Evolutionary conservation across 1,140 invertebrate species (phyloP).

Genomic region (Schlechtendalia chinensis): DNA sequence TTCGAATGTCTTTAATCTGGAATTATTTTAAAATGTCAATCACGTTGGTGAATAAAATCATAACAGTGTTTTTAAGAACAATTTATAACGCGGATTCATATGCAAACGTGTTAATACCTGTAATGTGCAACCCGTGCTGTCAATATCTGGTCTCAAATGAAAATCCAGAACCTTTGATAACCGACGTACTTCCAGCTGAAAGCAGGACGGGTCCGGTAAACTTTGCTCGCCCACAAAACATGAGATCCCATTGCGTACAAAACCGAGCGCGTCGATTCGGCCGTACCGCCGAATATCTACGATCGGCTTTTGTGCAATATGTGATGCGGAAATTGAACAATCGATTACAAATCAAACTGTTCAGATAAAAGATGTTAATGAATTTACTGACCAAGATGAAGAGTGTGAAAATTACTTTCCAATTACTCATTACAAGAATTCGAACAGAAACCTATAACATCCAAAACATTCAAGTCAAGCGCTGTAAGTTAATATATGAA

Average conservation of each 20-base stretch:
- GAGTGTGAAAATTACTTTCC: not conserved
- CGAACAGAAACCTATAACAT: too few relatives aligned
- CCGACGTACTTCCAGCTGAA: conserved; percentile 75
- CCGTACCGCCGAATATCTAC: conserved; percentile 85
- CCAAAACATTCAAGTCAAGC: not conserved
- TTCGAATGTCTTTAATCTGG: conserved; percentile 91
- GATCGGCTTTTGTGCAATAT: conserved; percentile 87
- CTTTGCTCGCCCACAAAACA: conserved; percentile 72
- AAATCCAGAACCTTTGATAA: conserved; percentile 83
- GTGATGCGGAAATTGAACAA: conserved; percentile 60
- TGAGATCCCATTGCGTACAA: conserved; percentile 84
- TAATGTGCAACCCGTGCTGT: conserved; percentile 75
- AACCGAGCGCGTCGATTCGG: conserved; percentile 84
- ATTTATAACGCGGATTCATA: too few relatives aligned
- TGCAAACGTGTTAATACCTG: conserved; percentile 61
- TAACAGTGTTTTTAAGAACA: too few relatives aligned
- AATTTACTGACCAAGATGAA: not conserved
- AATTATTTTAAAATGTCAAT: conserved; percentile 48
- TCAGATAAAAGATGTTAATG: not conserved
- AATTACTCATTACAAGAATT: not conserved
- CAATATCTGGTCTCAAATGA: conserved; percentile 75
- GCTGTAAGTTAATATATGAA: not conserved
- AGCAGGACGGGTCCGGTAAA: conserved; percentile 67
- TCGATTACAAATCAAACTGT: not conserved
- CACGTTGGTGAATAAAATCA: too few relatives aligned